phyloP scores from a whole-genome alignment of 2,797 vertebrate species.

The Taenioides sp. region DNA sequence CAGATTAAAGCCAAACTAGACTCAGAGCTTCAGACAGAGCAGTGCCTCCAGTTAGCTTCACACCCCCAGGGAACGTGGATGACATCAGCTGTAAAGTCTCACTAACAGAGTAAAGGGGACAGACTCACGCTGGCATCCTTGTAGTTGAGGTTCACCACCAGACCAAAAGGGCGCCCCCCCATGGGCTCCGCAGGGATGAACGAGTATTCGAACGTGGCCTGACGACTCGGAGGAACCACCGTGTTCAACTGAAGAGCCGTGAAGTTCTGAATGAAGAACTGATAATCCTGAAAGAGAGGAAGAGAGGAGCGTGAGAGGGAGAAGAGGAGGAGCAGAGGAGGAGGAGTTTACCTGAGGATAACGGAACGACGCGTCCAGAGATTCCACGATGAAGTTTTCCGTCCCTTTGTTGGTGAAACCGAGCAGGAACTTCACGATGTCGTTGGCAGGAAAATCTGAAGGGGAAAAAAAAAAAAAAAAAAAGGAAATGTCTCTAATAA shows the following conservation, averaged over 20 bases:
- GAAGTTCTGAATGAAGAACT: slow-evolving; percentile 99
- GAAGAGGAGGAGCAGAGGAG: too few species aligned
- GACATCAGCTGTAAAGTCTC: too few species aligned
- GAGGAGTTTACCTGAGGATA: slow-evolving; percentile 79
- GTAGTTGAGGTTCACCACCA: slow-evolving; percentile 98
- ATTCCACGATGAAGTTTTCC: slow-evolving; percentile 92
- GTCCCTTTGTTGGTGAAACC: slow-evolving; percentile 95
- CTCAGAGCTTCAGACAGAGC: too few species aligned
- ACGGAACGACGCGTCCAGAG: slow-evolving; percentile 95
- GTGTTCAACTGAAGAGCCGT: slow-evolving; percentile 91
- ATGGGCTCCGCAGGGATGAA: slow-evolving; percentile 98
- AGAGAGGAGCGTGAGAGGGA: too few species aligned
- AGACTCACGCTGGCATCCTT: slow-evolving; percentile 87
- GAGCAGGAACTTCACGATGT: slow-evolving; percentile 96
- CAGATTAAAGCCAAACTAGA: too few species aligned
- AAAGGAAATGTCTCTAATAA: too few species aligned
- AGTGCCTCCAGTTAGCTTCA: too few species aligned
- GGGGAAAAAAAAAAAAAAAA: not conserved
- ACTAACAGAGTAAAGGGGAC: too few species aligned
- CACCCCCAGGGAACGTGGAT: too few species aligned
- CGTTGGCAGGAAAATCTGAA: slow-evolving; percentile 94
- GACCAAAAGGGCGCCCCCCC: slow-evolving; percentile 94
- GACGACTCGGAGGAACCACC: slow-evolving; percentile 85
- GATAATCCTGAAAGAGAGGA: slow-evolving; percentile 84
- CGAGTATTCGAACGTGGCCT: slow-evolving; percentile 97